phyloP scores from a whole-genome alignment of 1,140 invertebrate species.

The Drosophila burlai region DNA sequence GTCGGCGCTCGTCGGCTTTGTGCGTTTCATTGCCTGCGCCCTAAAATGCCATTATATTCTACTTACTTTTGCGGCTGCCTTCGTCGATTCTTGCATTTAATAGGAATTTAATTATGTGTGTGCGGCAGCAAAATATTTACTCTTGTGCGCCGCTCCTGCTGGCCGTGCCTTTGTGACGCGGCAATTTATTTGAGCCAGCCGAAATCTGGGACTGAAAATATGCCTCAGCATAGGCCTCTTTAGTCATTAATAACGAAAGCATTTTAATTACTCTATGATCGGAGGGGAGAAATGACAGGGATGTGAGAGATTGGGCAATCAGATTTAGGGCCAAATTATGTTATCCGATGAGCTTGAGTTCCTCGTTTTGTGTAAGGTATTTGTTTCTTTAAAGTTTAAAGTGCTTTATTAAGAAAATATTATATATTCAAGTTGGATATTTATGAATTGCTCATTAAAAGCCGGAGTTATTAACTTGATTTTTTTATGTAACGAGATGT shows the following conservation, averaged over 20 bases:
- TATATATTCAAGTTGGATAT: not conserved
- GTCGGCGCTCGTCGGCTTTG: slow-evolving; percentile 26
- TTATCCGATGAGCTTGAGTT: slow-evolving; percentile 1
- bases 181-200: slow-evolving; percentile 10
- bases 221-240: not conserved
- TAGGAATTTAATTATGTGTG: slow-evolving; percentile 55
- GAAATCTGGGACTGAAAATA: slow-evolving; percentile 22
- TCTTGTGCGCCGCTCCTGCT: not conserved
- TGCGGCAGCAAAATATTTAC: slow-evolving; percentile 16
- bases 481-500: not conserved
- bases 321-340: not conserved
- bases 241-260: slow-evolving; percentile 32
- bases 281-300: not conserved
- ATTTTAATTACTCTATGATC: slow-evolving; percentile 34
- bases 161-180: slow-evolving; percentile 17
- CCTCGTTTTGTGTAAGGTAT: no score
- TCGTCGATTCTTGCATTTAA: slow-evolving; percentile 38
- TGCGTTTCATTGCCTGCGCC: slow-evolving; percentile 29
- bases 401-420: not conserved
- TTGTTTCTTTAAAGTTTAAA: not conserved
- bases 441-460: not conserved
- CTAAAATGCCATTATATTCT: slow-evolving; percentile 43
- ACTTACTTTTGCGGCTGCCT: slow-evolving; percentile 42
- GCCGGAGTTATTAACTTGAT: no score
- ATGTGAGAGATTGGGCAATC: not conserved